Percentiles rank a stretch among this genome's conserved stretches.
Evolutionary conservation across 2,888 invertebrate genomes (phyloP).

Genomic region (Rutpela maculata): DNA sequence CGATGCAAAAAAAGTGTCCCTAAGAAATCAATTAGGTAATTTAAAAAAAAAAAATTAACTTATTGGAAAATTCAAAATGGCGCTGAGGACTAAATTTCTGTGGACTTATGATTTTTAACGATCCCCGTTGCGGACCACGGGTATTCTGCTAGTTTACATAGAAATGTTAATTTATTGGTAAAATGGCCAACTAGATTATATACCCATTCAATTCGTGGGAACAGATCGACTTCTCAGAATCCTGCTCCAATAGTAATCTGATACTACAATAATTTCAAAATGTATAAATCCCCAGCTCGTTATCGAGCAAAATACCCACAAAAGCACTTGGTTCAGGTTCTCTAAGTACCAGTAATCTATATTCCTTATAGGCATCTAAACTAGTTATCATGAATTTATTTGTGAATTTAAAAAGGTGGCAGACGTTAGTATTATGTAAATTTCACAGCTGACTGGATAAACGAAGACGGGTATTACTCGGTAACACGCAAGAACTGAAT

Average conservation of each 20-base stretch:
- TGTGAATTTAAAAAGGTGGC: constrained; percentile 9
- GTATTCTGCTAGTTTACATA: too few species aligned
- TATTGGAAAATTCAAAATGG: too few species aligned
- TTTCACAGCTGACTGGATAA: constrained; percentile 48
- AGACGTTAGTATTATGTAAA: constrained; percentile 42
- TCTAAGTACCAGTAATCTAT: constrained; percentile 28
- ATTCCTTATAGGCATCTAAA: constrained; percentile 22
- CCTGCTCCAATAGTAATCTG: neutral
- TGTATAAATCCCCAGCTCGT: neutral
- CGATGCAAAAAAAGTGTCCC: too few species aligned
- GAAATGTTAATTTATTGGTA: too few species aligned
- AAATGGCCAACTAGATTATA: too few species aligned
- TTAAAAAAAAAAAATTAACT: too few species aligned
- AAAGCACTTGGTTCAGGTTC: constrained; percentile 3
- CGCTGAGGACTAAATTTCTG: too few species aligned
- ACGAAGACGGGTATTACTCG: constrained; percentile 37
- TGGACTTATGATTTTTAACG: too few species aligned
- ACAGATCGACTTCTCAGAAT: neutral
- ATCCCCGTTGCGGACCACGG: too few species aligned
- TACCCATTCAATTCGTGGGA: too few species aligned
- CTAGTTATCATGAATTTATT: constrained; percentile 28
- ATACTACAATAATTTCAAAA: neutral
- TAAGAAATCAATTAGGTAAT: too few species aligned
- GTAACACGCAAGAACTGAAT: constrained; percentile 38
- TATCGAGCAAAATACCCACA: neutral